Evolutionary conservation across 2,113 vertebrate species (phyloP).

Genomic region (Motacilla alba): DNA sequence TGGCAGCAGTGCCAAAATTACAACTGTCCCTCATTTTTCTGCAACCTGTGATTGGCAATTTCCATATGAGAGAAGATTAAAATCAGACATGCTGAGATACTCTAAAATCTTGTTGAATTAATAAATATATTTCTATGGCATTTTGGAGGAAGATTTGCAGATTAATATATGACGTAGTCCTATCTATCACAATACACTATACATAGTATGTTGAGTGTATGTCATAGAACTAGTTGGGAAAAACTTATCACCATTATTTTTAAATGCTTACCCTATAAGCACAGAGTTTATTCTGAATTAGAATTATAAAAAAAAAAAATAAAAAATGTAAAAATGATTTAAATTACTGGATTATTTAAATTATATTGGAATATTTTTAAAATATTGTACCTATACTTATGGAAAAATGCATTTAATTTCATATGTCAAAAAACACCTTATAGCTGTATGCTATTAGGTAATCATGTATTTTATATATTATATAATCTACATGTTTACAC

Average conservation of each 20-base stretch:
- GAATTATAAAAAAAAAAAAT: not conserved
- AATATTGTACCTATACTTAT: not conserved
- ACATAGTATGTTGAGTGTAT: not conserved
- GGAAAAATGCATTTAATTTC: not conserved
- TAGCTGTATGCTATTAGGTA: not conserved
- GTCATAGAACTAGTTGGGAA: not conserved
- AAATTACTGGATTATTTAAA: not conserved
- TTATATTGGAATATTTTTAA: fast-evolving
- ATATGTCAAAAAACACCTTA: fast-evolving
- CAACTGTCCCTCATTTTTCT: not conserved
- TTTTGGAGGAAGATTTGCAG: not conserved
- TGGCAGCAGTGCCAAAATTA: not conserved
- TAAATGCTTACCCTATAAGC: not conserved
- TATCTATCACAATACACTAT: not conserved
- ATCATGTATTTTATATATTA: not conserved
- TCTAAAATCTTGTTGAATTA: not conserved
- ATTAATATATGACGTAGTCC: not conserved
- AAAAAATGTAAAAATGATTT: no score
- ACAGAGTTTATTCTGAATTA: not conserved
- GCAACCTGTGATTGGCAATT: not conserved
- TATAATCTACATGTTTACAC: not conserved
- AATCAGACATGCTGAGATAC: not conserved
- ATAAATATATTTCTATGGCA: not conserved
- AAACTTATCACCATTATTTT: not conserved
- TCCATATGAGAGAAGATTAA: not conserved